Conservation (phyloP, 2,113 vertebrate genomes). For the Chloropsis cyanopogon region DNA sequence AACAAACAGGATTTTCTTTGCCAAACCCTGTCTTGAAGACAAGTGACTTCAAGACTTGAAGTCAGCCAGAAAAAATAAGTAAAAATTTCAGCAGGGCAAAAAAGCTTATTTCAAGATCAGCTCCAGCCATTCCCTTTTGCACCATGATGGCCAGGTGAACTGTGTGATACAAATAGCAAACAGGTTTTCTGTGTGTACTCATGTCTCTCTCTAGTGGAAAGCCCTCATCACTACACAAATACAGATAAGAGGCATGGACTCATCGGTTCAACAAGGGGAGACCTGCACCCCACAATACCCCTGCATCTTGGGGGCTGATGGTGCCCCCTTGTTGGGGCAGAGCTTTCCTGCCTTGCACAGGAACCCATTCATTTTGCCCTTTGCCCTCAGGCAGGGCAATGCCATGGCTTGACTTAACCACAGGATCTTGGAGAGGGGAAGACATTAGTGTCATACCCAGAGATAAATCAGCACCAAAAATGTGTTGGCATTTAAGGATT, state of each 20-base stretch:
- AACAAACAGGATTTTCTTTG: neutral
- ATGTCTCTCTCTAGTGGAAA: constrained; percentile 68
- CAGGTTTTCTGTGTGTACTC: constrained; percentile 52
- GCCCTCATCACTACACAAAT: constrained; percentile 47
- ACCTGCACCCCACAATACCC: neutral
- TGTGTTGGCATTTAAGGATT: neutral
- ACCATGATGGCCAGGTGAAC: constrained; percentile 24
- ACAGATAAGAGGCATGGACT: neutral
- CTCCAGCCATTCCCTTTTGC: neutral
- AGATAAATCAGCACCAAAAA: neutral
- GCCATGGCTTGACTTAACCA: neutral
- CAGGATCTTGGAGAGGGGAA: neutral
- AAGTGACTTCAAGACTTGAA: neutral
- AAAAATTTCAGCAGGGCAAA: neutral
- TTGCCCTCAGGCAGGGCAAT: neutral
- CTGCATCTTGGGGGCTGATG: neutral
- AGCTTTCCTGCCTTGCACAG: neutral
- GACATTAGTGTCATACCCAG: neutral
- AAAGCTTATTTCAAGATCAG: neutral
- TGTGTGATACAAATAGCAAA: constrained; percentile 1
- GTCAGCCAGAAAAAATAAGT: neutral
- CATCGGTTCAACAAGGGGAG: neutral
- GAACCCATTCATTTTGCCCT: neutral
- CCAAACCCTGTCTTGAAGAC: neutral
- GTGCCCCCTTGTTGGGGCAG: neutral